A percentile compares a stretch with the other conserved stretches of the same genome.
Evolutionary conservation across 2,888 invertebrate genomes (phyloP).

Genomic region (Temnothorax ravouxi): DNA sequence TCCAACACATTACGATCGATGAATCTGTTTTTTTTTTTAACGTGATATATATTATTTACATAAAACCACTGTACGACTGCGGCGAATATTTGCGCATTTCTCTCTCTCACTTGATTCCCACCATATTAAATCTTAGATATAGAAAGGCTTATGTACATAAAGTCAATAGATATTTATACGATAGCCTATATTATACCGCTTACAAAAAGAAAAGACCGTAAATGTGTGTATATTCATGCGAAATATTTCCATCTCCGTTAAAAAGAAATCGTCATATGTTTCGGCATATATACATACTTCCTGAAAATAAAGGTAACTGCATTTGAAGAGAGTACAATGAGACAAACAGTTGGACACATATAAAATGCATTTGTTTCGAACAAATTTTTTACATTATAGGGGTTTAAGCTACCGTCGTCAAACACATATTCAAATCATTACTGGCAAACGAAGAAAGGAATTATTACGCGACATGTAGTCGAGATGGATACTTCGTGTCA

Average conservation of each 20-base stretch:
- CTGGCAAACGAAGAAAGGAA: slow-evolving; percentile 34
- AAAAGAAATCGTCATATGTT: slow-evolving; percentile 39
- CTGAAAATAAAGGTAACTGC: slow-evolving; percentile 53
- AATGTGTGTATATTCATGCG: slow-evolving; percentile 37
- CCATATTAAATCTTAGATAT: slow-evolving; percentile 74
- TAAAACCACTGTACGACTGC: slow-evolving; percentile 46
- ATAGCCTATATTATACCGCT: slow-evolving; percentile 33
- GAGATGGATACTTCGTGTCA: slow-evolving; percentile 2
- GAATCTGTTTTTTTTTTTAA: slow-evolving; percentile 54
- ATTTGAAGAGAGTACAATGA: slow-evolving; percentile 60
- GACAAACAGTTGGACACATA: slow-evolving; percentile 66
- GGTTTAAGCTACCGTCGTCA: slow-evolving; percentile 61
- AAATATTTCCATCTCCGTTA: slow-evolving; percentile 43
- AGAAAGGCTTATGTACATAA: slow-evolving; percentile 73
- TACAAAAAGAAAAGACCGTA: slow-evolving; percentile 45
- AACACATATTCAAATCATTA: slow-evolving; percentile 49
- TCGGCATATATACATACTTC: slow-evolving; percentile 28
- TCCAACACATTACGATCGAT: slow-evolving; percentile 66
- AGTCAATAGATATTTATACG: slow-evolving; percentile 57
- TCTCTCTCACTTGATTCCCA: slow-evolving; percentile 66
- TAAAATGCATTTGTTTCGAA: slow-evolving; percentile 69
- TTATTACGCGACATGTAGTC: slow-evolving; percentile 4
- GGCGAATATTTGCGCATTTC: slow-evolving; percentile 64
- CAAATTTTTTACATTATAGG: slow-evolving; percentile 67
- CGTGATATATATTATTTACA: slow-evolving; percentile 70